A percentile compares a stretch with the other conserved stretches of the same genome.
Evolutionary conservation across 1,140 invertebrate species (phyloP).

Genomic region (Prorops nasuta): DNA sequence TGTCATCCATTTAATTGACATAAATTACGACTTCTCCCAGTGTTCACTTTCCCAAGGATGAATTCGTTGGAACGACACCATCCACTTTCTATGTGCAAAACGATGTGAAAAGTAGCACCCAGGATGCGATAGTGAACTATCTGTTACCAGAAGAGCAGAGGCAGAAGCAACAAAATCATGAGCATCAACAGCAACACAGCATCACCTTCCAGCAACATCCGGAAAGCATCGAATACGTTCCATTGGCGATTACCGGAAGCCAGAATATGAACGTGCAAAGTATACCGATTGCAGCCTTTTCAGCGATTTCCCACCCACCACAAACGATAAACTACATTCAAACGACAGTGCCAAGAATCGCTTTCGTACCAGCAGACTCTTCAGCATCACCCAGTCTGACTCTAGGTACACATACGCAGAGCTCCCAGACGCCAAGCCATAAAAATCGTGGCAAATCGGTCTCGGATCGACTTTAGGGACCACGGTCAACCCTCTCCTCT

Average conservation of each 20-base stretch:
- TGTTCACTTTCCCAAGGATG: not conserved
- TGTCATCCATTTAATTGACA: not conserved
- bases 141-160: not conserved
- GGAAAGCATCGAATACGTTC: slow-evolving; percentile 26
- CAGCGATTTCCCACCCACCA: slow-evolving; percentile 24
- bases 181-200: not conserved
- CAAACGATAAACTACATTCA: slow-evolving; percentile 17
- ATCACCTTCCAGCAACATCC: slow-evolving; percentile 24
- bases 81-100: not conserved
- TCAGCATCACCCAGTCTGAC: not conserved
- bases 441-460: slow-evolving; percentile 1
- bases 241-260: slow-evolving; percentile 8
- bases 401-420: slow-evolving; percentile 7
- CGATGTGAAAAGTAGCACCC: slow-evolving; percentile 2
- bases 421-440: not conserved
- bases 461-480: too few relatives aligned
- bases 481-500: not conserved
- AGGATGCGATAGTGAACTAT: not conserved
- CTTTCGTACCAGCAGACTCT: slow-evolving; percentile 4
- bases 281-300: slow-evolving; percentile 14
- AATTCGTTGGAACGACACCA: not conserved
- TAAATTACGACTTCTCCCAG: too few relatives aligned
- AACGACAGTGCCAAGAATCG: slow-evolving; percentile 9
- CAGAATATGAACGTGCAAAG: slow-evolving; percentile 19
- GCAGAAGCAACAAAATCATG: too few relatives aligned